Evolutionary conservation across 2,797 vertebrate genomes (phyloP).

Genomic region (Merluccius polli): DNA sequence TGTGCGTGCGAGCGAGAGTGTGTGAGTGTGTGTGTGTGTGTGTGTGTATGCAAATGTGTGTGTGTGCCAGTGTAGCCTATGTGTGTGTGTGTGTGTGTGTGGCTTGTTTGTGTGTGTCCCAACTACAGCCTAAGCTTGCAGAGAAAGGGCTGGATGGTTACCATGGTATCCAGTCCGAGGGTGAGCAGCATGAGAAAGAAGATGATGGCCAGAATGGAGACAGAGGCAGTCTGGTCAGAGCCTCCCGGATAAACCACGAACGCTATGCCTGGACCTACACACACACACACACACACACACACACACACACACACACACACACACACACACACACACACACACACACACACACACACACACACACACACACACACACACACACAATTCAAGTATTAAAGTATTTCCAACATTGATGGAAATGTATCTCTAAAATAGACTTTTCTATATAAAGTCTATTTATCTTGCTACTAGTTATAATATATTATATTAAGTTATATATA

Average conservation of each 20-base stretch:
- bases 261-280: conserved; percentile 92
- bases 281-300: conserved; percentile 19
- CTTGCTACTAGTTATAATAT: too few species aligned
- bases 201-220: conserved; percentile 98
- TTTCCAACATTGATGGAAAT: not conserved
- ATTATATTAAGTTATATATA: too few species aligned
- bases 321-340: conserved; percentile 27
- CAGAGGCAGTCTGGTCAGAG: conserved; percentile 91
- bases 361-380: too few species aligned
- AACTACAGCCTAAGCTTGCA: conserved; percentile 15
- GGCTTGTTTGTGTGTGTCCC: too few species aligned
- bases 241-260: conserved; percentile 98
- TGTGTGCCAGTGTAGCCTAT: too few species aligned
- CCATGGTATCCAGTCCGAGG: conserved; percentile 96
- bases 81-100: conserved; percentile 9
- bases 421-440: not conserved
- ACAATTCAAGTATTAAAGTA: not conserved
- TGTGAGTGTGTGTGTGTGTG: not conserved
- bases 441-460: too few species aligned
- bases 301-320: conserved; percentile 6
- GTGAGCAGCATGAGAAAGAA: conserved; percentile 99
- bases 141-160: conserved; percentile 60
- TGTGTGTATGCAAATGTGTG: too few species aligned
- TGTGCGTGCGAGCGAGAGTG: not conserved
- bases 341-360: conserved; percentile 24